Percentiles rank a stretch among this genome's conserved stretches.
Conservation (phyloP, 2,888 invertebrate genomes). For the Archips xylosteana region DNA sequence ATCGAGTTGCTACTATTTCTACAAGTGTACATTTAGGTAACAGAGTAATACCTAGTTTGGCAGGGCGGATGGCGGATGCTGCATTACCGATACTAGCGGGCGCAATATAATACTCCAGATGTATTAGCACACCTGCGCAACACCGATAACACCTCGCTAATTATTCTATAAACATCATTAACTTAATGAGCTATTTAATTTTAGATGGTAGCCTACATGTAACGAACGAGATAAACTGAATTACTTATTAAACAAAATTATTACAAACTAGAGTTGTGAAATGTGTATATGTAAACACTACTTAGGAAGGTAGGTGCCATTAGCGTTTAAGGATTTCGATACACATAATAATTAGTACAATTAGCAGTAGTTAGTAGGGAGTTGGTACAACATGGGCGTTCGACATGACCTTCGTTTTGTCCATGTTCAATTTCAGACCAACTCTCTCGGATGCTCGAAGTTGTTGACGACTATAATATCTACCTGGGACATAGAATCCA, state of each 20-base stretch:
- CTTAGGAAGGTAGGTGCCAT: too few species aligned
- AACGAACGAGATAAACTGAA: not conserved
- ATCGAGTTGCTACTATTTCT: not conserved
- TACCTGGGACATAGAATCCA: too few species aligned
- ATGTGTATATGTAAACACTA: too few species aligned
- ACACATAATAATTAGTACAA: too few species aligned
- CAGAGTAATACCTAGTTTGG: not conserved
- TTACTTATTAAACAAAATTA: not conserved
- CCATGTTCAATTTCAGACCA: too few species aligned
- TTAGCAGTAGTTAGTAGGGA: too few species aligned
- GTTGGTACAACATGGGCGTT: too few species aligned
- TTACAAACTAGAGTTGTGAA: not conserved
- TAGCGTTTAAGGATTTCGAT: too few species aligned
- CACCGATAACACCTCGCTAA: conserved; percentile 35
- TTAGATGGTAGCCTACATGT: not conserved
- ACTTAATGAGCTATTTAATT: conserved; percentile 7
- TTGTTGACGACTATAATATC: too few species aligned
- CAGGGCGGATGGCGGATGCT: conserved; percentile 10
- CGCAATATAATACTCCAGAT: conserved; percentile 1
- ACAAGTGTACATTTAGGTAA: not conserved
- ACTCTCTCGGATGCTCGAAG: too few species aligned
- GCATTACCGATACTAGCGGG: conserved; percentile 11
- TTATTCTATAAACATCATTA: conserved; percentile 31
- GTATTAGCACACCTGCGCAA: conserved; percentile 35
- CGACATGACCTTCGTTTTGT: too few species aligned